phyloP scores from a whole-genome alignment of 2,113 vertebrate genomes.

The Python bivittatus region DNA sequence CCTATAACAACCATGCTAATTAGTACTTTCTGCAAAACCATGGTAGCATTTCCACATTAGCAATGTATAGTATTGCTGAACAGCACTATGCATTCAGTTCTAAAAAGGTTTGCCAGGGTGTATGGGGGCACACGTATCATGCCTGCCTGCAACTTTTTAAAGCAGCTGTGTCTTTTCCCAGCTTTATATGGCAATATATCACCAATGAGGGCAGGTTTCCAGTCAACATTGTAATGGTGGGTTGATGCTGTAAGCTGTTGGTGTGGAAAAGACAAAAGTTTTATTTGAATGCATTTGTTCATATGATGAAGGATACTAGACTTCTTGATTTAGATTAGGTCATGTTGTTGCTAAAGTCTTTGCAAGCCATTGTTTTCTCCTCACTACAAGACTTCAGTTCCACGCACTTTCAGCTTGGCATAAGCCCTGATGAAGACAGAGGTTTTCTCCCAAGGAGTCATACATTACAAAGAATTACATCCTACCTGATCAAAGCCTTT shows the following conservation, averaged over 20 bases:
- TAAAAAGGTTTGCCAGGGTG: background rate
- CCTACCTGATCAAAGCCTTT: background rate
- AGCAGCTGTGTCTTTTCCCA: background rate
- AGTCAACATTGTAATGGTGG: background rate
- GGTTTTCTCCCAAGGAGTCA: background rate
- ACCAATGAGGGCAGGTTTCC: background rate
- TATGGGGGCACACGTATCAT: background rate
- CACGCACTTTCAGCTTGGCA: background rate
- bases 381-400: background rate
- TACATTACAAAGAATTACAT: background rate
- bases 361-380: background rate
- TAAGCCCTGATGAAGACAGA: background rate
- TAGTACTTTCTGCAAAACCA: background rate
- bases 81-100: background rate
- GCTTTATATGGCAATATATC: background rate
- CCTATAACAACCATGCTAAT: background rate
- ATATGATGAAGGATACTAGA: background rate
- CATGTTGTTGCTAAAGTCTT: background rate
- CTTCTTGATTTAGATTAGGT: background rate
- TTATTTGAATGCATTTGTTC: background rate
- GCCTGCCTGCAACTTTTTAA: background rate
- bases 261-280: background rate
- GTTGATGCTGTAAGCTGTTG: background rate
- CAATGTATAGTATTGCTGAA: background rate
- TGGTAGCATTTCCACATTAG: background rate